Conservation (phyloP, 2,113 vertebrate species). For the Larimichthys polyactis region DNA sequence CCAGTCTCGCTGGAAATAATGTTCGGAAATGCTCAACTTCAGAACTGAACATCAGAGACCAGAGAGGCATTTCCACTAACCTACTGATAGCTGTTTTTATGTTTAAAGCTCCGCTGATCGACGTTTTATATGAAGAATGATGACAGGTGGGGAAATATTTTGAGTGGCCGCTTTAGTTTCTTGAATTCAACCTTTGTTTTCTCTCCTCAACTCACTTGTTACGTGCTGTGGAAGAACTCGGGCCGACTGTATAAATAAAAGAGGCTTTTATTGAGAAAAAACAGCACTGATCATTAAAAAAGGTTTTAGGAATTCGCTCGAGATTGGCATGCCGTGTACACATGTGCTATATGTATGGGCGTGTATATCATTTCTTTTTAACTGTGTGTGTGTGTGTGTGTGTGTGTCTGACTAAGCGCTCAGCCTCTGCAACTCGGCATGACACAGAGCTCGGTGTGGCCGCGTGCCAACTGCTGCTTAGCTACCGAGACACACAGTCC, state of each 20-base stretch:
- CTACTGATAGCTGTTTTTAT: not conserved
- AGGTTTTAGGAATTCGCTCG: not conserved
- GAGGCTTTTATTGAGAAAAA: not conserved
- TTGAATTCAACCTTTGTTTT: not conserved
- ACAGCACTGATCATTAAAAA: not conserved
- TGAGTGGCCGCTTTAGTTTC: not conserved
- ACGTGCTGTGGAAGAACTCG: not conserved
- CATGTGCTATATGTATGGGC: slow-evolving; percentile 6
- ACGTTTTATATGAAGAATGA: not conserved
- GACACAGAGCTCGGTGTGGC: slow-evolving; percentile 69
- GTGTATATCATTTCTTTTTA: slow-evolving; percentile 35
- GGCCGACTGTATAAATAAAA: not conserved
- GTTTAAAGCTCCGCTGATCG: not conserved
- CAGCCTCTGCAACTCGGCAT: slow-evolving; percentile 46
- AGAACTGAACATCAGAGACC: not conserved
- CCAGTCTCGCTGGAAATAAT: not conserved
- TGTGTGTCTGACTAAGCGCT: slow-evolving; percentile 29
- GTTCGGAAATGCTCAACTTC: not conserved
- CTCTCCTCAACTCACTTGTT: not conserved
- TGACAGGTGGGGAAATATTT: not conserved
- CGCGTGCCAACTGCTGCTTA: slow-evolving; percentile 74
- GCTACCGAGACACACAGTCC: slow-evolving; percentile 73
- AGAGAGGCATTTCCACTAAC: not conserved
- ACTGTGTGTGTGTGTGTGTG: slow-evolving; percentile 8
- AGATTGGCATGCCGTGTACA: not conserved